phyloP scores from a whole-genome alignment of 2,797 vertebrate genomes.

The Momotus momota region DNA sequence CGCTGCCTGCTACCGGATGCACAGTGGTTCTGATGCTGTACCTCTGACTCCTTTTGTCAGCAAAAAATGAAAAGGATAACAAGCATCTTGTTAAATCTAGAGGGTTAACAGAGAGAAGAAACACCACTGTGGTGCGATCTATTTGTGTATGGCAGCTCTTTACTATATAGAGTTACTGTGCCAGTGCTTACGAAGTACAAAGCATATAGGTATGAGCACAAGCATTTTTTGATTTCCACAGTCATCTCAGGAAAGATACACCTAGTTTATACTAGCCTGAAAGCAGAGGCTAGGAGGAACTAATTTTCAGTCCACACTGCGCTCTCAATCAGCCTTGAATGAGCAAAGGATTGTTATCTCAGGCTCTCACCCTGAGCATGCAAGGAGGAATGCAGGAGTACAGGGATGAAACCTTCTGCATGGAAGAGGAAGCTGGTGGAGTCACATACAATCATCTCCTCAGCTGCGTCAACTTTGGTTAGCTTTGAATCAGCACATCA shows the following conservation, averaged over 20 bases:
- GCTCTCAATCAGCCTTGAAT: not conserved
- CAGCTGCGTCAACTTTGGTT: not conserved
- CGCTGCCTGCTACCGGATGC: not conserved
- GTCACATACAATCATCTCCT: not conserved
- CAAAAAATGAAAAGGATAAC: not conserved
- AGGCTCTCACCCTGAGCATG: not conserved
- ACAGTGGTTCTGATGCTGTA: not conserved
- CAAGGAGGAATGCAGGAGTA: not conserved
- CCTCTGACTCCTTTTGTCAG: not conserved
- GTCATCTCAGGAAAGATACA: not conserved
- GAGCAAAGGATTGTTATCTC: not conserved
- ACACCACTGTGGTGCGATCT: not conserved
- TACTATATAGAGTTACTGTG: rapidly evolving
- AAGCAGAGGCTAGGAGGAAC: not conserved
- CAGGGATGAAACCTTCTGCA: not conserved
- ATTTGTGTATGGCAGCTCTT: not conserved
- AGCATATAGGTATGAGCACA: not conserved
- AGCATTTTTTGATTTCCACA: not conserved
- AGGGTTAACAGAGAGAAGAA: not conserved
- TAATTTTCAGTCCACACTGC: not conserved
- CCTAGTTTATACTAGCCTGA: not conserved
- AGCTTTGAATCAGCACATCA: not conserved
- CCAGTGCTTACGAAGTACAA: not conserved
- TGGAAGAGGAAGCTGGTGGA: rapidly evolving
- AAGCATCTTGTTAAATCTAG: not conserved